Base-by-base conservation (phyloP, 30 jellyfish, hydroid and myxozoan genomes). In the Mastigias papua region DNA sequence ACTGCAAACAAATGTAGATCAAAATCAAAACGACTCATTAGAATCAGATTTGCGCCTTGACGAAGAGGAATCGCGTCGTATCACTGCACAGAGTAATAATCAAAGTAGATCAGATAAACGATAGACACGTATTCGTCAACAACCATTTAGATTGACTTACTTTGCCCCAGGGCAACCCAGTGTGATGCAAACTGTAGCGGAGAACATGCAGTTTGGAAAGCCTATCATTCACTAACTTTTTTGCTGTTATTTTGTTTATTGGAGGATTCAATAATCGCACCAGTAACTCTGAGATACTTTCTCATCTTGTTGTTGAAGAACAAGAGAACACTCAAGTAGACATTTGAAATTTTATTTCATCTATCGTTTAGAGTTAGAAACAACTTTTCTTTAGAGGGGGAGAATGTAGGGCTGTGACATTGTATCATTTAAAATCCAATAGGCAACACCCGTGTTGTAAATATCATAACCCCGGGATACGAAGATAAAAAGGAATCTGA, bases 301-400 rank as follows among this genome's bases (percentile, higher is more conserved):
- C 78, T 11, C 27, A 26, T 65, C 50, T 71, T 71, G 33, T 30
- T 71, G 82, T 37, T 20, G 82, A 71, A 71, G 68, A 71, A 33
- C 65, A 7, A 31, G 0, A 33, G 82, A 21, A 71, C 28, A 11
- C 15, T 71, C 62, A 28, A 33, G 1, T 34, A 9, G 65, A 33
- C 30, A 22, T 31, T 20, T 19, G 23, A 33, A 71, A 37, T 21
- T 10, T 66, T 71, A 15, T 65, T 31, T 22, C 25, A 29, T 1
- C 9, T 22, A 19, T 71, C 33, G 34, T 30, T 71, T 71, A 31
- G 33, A 23, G 32, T 71, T 17, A 37, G 66, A 50, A 66, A 71
- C 66, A 37, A 71, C 82, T 31, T 71, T 71, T 37, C 65, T 71
- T 71, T 71, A 71, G 82, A 31, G 34, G 82, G 82, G 82, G 82